phyloP scores from a whole-genome alignment of 2,888 invertebrate species.

The Drosophila anomalata region DNA sequence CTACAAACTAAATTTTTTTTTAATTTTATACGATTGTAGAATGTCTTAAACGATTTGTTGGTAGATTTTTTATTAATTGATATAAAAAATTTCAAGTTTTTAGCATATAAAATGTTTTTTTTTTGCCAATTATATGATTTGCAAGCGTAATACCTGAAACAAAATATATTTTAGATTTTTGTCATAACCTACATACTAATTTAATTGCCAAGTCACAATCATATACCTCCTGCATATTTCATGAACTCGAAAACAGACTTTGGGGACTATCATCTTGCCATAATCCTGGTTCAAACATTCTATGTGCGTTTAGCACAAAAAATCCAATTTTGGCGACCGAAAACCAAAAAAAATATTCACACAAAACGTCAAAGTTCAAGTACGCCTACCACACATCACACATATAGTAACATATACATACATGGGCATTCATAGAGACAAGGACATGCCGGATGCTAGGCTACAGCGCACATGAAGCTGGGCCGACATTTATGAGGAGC shows the following conservation, averaged over 20 bases:
- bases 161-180: no score
- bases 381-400: slow-evolving; percentile 43
- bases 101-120: no score
- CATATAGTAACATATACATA: slow-evolving; percentile 1
- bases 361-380: slow-evolving; percentile 40
- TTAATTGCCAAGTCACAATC: slow-evolving; percentile 27
- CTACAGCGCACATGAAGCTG: slow-evolving; percentile 18
- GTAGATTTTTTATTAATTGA: no score
- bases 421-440: slow-evolving; percentile 18
- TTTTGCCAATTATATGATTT: no score
- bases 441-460: slow-evolving; percentile 39
- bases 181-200: no score
- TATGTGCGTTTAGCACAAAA: slow-evolving; percentile 40
- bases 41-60: no score
- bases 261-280: slow-evolving; percentile 25
- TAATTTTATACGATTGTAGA: no score
- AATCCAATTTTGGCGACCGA: slow-evolving; percentile 45
- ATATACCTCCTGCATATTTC: slow-evolving; percentile 43
- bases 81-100: no score
- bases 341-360: slow-evolving; percentile 31
- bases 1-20: background rate
- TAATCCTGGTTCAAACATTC: slow-evolving; percentile 32
- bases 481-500: slow-evolving; percentile 30
- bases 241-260: slow-evolving; percentile 32
- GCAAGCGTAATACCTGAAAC: no score